Evolutionary conservation across 2,113 vertebrate species (phyloP), one percentile per base, ranked within the genome.

Genomic region (Melierax canorus): DNA sequence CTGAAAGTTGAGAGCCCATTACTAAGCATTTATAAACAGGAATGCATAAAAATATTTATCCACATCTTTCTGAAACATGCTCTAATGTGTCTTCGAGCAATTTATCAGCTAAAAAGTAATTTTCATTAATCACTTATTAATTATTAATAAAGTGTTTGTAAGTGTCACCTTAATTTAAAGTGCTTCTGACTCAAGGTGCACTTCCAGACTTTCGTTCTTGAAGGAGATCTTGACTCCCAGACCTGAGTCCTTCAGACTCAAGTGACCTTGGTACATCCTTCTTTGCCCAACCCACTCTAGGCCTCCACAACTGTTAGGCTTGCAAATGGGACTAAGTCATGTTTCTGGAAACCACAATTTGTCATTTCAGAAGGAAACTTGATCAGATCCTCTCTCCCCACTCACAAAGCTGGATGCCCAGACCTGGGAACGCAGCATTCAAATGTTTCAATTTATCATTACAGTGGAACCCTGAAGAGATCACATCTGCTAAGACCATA

Each of bases 101-200:
- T 97, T 98, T 90, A 86, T 97, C 83, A 93, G 93, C 88, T 94
- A 92, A 92, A 96, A 96, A 24, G 43, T 80, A 92, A 91, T 95
- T 97, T 95, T 96, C 94, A 97, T 98, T 97, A 97, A 76, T 98
- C 92, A 96, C 48, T 94, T 96, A 97, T 97, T 98, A 98, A 96
- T 97, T 97, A 97, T 97, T 97, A 98, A 96, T 96, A 95, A 97
- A 96, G 94, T 90, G 85, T 60, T 87, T 87, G n/a, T 29, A 73
- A 96, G 94, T 97, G 88, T 96, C 97, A 94, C 95, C 94, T 97
- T 95, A 92, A 74, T 88, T 94, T 92, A 89, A 86, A 97, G 88
- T 83, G 89, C 45, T 95, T 91, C 63, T 83, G 67, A 96, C 83
- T 92, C 56, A 86, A 94, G 53, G 68, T 87, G 86, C 48, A 74